Evolutionary conservation across 2,797 vertebrate genomes (phyloP).

Genomic region (Spinus pinus): DNA sequence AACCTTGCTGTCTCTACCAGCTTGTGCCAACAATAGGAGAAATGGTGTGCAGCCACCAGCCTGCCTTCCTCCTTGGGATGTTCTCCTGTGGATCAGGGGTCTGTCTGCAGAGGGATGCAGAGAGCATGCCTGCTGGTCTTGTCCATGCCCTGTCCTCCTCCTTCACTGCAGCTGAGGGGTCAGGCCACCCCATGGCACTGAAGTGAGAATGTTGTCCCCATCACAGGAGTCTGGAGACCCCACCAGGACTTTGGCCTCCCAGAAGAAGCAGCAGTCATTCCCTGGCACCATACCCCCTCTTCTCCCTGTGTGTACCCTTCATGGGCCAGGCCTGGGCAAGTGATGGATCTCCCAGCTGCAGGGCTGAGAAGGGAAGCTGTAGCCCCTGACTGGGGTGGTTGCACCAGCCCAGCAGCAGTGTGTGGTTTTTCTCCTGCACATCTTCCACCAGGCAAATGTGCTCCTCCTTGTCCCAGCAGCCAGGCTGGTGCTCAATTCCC

Average conservation of each 20-base stretch:
- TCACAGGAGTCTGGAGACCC: background rate
- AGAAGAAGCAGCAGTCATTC: background rate
- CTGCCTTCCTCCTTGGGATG: background rate
- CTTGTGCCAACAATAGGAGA: background rate
- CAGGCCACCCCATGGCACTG: background rate
- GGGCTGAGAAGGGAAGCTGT: background rate
- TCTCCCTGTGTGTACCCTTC: background rate
- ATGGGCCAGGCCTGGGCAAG: background rate
- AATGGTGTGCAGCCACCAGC: background rate
- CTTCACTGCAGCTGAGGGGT: background rate
- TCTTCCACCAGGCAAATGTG: background rate
- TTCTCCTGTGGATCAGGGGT: background rate
- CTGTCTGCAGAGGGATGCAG: background rate
- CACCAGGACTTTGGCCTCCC: background rate
- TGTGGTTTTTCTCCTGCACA: background rate
- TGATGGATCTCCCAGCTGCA: accelerated
- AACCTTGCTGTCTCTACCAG: background rate
- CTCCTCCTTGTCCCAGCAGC: constrained; percentile 2
- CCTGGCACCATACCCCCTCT: background rate
- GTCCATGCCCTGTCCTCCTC: background rate
- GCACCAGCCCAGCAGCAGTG: background rate
- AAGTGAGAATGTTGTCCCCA: background rate
- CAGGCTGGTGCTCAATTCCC: background rate
- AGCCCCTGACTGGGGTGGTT: background rate
- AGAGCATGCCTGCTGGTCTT: background rate